Evolutionary conservation across 1,140 invertebrate species (phyloP).

Genomic region (Linepithema humile): DNA sequence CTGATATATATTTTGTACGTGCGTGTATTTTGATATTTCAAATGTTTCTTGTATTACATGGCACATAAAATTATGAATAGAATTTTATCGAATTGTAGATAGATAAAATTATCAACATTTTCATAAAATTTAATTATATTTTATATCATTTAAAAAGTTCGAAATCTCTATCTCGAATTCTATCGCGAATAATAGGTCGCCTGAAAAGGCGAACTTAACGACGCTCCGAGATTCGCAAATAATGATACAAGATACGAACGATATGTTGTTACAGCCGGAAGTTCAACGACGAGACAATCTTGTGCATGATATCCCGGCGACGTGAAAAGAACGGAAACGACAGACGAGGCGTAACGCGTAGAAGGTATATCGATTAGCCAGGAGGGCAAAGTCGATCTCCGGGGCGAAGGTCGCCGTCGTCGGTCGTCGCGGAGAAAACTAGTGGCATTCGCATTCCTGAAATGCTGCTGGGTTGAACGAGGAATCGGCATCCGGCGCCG

Average conservation of each 20-base stretch:
- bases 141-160: no score
- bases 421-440: conserved; percentile 49
- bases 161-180: no score
- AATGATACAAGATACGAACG: background rate
- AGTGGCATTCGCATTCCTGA: conserved; percentile 76
- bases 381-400: conserved; percentile 50
- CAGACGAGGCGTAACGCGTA: conserved; percentile 17
- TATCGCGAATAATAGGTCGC: no score
- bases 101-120: no score
- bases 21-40: no score
- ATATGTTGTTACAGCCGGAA: conserved; percentile 7
- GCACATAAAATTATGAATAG: no score
- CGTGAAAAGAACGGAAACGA: conserved; percentile 5
- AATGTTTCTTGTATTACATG: no score
- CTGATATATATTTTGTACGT: no score
- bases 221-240: background rate
- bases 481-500: conserved; percentile 72
- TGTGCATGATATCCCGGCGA: background rate
- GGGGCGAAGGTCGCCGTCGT: conserved; percentile 33
- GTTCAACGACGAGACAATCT: conserved; percentile 1
- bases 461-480: conserved; percentile 72
- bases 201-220: background rate
- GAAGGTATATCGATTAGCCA: conserved; percentile 41
- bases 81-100: no score
- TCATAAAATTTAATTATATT: no score